A percentile compares a stretch with the other conserved stretches of the same genome.
Conservation (phyloP, 2,797 vertebrate species). For the Chanos chanos region DNA sequence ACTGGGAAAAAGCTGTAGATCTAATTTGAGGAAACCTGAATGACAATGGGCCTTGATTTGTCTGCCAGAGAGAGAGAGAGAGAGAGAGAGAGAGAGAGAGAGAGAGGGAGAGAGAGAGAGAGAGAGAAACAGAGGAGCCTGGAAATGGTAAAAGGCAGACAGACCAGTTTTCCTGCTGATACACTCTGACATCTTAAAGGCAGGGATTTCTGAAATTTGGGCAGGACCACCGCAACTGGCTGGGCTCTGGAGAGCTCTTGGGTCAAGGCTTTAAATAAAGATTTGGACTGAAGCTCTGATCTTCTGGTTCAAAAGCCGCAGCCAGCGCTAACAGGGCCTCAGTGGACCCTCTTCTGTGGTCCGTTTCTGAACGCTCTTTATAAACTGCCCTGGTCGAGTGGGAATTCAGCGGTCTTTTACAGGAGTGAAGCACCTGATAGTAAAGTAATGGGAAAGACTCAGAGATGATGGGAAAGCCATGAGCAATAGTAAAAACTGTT, state of each 20-base stretch:
- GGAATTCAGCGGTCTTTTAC: conserved; percentile 20
- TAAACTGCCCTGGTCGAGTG: conserved; percentile 33
- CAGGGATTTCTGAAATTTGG: conserved; percentile 14
- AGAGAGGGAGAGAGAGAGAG: too few relatives aligned
- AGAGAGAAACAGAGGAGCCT: conserved; percentile 21
- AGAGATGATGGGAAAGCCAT: conserved; percentile 49
- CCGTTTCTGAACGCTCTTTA: conserved; percentile 26
- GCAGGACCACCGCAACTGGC: conserved; percentile 18
- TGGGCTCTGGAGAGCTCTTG: conserved; percentile 5
- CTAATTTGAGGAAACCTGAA: conserved; percentile 28
- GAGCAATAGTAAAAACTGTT: conserved; percentile 35
- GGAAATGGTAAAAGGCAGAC: conserved; percentile 13
- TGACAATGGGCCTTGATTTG: conserved; percentile 7
- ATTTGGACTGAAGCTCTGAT: conserved; percentile 25
- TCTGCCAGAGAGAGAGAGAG: conserved; percentile 20
- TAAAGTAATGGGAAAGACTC: conserved; percentile 37
- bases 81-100: too few relatives aligned
- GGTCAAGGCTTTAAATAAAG: conserved; percentile 30
- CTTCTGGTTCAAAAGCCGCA: conserved; percentile 28
- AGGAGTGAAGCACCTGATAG: conserved; percentile 43
- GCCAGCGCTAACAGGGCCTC: conserved; percentile 33
- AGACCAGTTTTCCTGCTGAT: conserved; percentile 15
- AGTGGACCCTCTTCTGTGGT: conserved; percentile 14
- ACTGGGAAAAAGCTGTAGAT: conserved; percentile 27
- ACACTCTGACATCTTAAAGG: conserved; percentile 12